phyloP scores from a whole-genome alignment of 2,888 invertebrate genomes.

The Imbricaverruca yamaguchii region DNA sequence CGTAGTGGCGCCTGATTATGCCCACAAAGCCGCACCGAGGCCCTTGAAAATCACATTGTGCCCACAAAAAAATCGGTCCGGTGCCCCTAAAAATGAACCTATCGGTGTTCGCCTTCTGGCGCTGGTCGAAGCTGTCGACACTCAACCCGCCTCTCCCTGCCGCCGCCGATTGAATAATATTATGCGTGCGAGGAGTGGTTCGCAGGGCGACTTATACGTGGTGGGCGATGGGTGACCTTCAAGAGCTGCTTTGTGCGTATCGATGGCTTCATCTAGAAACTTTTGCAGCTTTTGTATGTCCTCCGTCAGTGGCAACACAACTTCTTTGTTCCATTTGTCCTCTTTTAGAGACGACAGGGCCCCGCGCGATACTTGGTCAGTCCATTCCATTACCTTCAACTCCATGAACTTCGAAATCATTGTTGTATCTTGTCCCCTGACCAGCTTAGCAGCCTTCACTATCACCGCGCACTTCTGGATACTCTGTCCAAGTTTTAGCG shows the following conservation, averaged over 20 bases:
- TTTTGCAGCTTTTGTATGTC: not conserved
- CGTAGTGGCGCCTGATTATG: no score
- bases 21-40: no score
- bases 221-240: not conserved
- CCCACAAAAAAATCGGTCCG: no score
- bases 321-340: not conserved
- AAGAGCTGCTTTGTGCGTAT: not conserved
- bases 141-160: not conserved
- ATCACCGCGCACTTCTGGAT: not conserved
- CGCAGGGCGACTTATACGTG: not conserved
- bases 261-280: not conserved
- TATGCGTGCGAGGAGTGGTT: not conserved
- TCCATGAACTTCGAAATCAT: not conserved
- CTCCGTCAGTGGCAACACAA: not conserved
- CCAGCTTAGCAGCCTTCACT: not conserved
- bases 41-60: no score
- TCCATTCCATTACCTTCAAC: not conserved
- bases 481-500: not conserved
- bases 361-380: not conserved
- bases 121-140: not conserved
- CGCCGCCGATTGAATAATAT: not conserved
- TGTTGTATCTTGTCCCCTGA: not conserved
- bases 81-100: no score
- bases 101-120: no score
- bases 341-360: not conserved